Evolutionary conservation across 2,888 invertebrate species (phyloP), one percentile per base, ranked within the genome.

Genomic region (Troides oblongomaculatus): DNA sequence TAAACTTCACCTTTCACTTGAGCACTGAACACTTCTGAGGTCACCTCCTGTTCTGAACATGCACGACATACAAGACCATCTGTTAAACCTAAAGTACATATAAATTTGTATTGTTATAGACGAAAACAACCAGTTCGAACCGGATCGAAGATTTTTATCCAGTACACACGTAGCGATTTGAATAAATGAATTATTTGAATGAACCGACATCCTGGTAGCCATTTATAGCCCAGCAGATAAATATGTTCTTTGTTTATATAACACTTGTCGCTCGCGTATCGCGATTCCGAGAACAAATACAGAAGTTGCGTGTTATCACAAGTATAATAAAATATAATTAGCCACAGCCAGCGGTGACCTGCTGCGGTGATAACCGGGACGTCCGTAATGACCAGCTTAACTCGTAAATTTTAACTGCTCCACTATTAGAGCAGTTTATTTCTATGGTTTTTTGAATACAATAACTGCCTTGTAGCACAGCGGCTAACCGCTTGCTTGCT

Each of bases 241-340:
- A 53, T 64, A 64, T 30, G 18, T 18, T 64, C 57, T 18, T 23
- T 58, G 59, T 53, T 53, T 53, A 53, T 17, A 53, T 17, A 53
- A 53, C 6, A 18, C 18, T 53, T 17, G n/a, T 53, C 53, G n/a
- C 53, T 23, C 60, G 14, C 66, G 10, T 69, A 69, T 69, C 69
- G 46, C 43, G 64, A 61, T 69, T 69, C 69, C 50, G n/a, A 69
- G 69, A 69, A 69, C 60, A 62, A 63, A 63, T 43, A 53, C 43
- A 66, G 62, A 64, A 62, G 30, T 69, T 30, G 53, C 60, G 39
- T 62, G 25, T 62, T 69, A 69, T 69, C 65, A 18, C 8, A 17
- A 64, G 10, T n/a, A 62, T 62, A 66, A 65, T 66, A 69, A 69
- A 66, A 69, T 69, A 69, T 69, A 69, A 69, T 69, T 66, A 66